phyloP scores from a whole-genome alignment of 2,113 vertebrate species.

The Pachycephala philippinensis region DNA sequence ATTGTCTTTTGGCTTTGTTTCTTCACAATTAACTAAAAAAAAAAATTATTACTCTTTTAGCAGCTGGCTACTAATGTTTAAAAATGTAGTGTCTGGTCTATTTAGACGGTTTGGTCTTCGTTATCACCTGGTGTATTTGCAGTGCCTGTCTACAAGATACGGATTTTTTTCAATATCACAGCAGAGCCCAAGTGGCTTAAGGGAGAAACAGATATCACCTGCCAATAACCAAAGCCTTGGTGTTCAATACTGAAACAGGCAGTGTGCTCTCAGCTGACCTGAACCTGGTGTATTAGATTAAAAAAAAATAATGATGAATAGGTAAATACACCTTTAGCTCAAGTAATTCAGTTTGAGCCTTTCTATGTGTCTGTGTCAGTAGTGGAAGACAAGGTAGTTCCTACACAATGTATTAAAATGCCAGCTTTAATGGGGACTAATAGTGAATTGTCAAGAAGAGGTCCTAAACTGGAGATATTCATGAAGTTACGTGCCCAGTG shows the following conservation, averaged over 20 bases:
- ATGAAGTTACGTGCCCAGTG: accelerated
- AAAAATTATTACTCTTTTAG: neutral
- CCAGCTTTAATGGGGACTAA: neutral
- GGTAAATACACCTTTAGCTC: neutral
- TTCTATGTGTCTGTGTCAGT: neutral
- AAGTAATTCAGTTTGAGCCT: neutral
- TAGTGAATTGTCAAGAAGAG: neutral
- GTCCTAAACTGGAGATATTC: neutral
- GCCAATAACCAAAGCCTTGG: neutral
- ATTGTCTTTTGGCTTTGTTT: neutral
- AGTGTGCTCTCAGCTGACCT: neutral
- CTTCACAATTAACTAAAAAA: neutral
- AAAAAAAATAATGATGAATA: neutral
- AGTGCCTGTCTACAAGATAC: neutral
- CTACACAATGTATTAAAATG: neutral
- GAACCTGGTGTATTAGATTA: neutral
- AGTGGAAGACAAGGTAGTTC: neutral
- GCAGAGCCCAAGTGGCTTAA: neutral
- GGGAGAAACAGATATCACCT: neutral
- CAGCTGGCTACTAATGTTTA: neutral
- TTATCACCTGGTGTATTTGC: neutral
- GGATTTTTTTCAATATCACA: neutral
- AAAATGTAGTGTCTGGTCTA: neutral
- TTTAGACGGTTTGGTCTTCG: neutral
- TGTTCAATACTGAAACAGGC: neutral